A percentile compares a stretch with the other conserved stretches of the same genome.
Evolutionary conservation across 2,888 invertebrate species (phyloP).

Genomic region (Elmis aenea): DNA sequence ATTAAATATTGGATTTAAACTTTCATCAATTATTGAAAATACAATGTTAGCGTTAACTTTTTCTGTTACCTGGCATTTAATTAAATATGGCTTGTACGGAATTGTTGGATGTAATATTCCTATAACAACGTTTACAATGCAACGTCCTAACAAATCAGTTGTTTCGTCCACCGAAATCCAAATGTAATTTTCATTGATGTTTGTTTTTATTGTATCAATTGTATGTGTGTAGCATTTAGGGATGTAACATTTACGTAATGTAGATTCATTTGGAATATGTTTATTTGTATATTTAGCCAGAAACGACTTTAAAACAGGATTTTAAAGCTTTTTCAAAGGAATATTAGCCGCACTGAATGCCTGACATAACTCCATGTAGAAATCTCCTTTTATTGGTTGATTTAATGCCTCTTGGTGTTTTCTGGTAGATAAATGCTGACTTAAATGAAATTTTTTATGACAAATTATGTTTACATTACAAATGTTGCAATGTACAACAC

Average conservation of each 20-base stretch:
- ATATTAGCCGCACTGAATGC: conserved; percentile 3
- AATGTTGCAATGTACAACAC: no score
- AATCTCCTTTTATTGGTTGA: no score
- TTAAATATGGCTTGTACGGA: no score
- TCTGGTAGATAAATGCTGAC: no score
- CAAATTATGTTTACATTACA: no score
- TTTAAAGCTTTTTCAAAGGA: conserved; percentile 3
- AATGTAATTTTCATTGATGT: conserved; percentile 18
- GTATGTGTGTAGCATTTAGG: conserved; percentile 9
- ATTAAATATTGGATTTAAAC: no score
- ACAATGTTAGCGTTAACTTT: no score
- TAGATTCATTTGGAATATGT: conserved; percentile 18
- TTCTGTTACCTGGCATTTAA: no score
- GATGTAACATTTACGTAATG: conserved; percentile 19
- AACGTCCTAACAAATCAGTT: conserved; percentile 17
- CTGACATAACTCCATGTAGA: neutral
- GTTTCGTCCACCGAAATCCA: conserved; percentile 25
- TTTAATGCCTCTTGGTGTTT: no score
- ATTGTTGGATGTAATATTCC: no score
- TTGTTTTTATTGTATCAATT: conserved; percentile 12
- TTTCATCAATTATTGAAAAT: no score
- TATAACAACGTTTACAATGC: conserved; percentile 26
- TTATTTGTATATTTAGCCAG: conserved; percentile 3
- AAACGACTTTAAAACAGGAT: conserved; percentile 4
- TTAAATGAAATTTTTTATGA: no score